Conservation (phyloP, 1,140 invertebrate genomes). For the Rhyzopertha dominica region DNA sequence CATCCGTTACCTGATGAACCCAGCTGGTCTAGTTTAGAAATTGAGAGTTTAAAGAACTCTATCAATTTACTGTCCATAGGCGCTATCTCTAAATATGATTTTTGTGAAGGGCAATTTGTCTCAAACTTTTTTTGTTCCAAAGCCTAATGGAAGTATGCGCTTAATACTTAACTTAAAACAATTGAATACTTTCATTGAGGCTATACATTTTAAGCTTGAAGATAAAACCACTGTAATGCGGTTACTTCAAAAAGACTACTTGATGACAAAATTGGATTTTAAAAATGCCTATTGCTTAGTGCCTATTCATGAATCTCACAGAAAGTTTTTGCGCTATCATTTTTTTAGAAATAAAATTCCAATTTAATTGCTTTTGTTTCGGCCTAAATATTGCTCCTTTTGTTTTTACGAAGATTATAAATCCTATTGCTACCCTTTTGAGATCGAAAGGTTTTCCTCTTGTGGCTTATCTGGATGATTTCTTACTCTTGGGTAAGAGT, state of each 20-base stretch:
- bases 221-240: constrained; percentile 26
- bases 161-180: constrained; percentile 37
- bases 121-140: constrained; percentile 31
- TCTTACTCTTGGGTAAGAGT: constrained; percentile 25
- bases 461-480: constrained; percentile 36
- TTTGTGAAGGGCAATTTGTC: constrained; percentile 29
- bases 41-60: too few relatives aligned
- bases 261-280: constrained; percentile 25
- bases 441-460: constrained; percentile 17
- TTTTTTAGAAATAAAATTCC: constrained; percentile 21
- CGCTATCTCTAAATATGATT: too few relatives aligned
- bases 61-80: too few relatives aligned
- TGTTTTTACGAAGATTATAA: constrained; percentile 29
- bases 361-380: constrained; percentile 26
- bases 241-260: constrained; percentile 19
- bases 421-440: constrained; percentile 19
- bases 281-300: constrained; percentile 25
- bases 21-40: too few relatives aligned
- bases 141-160: constrained; percentile 27
- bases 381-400: constrained; percentile 20
- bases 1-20: too few relatives aligned
- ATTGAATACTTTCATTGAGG: constrained; percentile 30
- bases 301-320: constrained; percentile 16
- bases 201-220: constrained; percentile 36
- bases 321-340: constrained; percentile 36